phyloP scores from a whole-genome alignment of 1,140 invertebrate genomes.

The Carcinoscorpius rotundicauda region DNA sequence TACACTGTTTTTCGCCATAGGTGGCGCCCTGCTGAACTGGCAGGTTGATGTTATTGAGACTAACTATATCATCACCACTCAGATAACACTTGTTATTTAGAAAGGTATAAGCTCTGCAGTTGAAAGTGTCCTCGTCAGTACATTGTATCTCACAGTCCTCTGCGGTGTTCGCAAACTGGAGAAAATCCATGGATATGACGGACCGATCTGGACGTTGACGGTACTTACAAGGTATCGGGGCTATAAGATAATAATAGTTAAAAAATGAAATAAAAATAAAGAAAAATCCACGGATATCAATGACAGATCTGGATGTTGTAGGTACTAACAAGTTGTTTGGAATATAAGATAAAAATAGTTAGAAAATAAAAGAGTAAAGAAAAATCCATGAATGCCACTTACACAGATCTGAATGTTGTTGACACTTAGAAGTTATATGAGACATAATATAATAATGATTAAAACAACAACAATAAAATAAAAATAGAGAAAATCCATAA shows the following conservation, averaged over 20 bases:
- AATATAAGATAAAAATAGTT: too few species aligned
- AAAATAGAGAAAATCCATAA: too few species aligned
- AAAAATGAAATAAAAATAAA: not conserved
- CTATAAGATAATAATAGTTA: conserved; percentile 23
- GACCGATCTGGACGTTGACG: conserved; percentile 30
- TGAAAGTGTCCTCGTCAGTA: conserved; percentile 32
- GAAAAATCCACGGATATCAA: too few species aligned
- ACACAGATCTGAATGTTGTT: too few species aligned
- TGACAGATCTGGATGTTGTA: too few species aligned
- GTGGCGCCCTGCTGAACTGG: conserved; percentile 25
- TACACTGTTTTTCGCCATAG: conserved; percentile 37
- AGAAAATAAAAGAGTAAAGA: too few species aligned
- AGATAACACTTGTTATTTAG: conserved; percentile 35
- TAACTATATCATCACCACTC: conserved; percentile 34
- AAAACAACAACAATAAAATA: too few species aligned
- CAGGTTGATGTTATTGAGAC: conserved; percentile 26
- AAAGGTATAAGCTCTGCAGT: conserved; percentile 34
- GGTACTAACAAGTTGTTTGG: too few species aligned
- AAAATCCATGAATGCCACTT: too few species aligned
- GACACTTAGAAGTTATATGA: too few species aligned
- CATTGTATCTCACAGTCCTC: conserved; percentile 38
- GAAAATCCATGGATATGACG: conserved; percentile 37
- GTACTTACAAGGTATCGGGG: conserved; percentile 38
- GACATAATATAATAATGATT: too few species aligned
- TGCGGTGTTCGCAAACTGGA: conserved; percentile 36